These are phyloP conservation scores for Microcebus lehilahytsara DNA, from an alignment of 2,113 vertebrate genomes.

Conservation along the genomic window DNA sequence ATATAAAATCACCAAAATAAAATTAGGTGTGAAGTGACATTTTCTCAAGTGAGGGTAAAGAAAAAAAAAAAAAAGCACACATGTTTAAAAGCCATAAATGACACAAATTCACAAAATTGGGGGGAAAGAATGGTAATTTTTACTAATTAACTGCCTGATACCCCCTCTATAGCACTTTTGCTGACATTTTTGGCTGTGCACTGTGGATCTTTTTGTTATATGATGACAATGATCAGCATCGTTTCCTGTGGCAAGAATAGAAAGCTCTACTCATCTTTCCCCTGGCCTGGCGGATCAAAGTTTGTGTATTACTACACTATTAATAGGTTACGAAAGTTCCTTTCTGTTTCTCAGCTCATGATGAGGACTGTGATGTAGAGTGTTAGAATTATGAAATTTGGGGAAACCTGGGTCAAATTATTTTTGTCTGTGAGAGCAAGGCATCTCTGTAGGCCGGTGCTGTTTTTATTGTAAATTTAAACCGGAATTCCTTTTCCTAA, in stretches of 20 bases:
- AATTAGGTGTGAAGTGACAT: background rate
- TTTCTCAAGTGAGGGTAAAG: background rate
- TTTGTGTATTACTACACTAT: background rate
- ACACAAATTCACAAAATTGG: background rate
- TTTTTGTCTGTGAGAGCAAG: background rate
- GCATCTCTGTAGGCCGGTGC: background rate
- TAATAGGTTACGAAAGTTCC: background rate
- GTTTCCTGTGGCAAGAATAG: background rate
- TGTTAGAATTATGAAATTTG: background rate
- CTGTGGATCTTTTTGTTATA: background rate
- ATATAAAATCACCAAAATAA: background rate
- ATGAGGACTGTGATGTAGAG: background rate
- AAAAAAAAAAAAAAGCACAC: background rate
- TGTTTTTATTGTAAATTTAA: background rate
- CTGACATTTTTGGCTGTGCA: background rate
- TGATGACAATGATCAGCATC: background rate
- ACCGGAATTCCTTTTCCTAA: background rate
- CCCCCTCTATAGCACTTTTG: fast-evolving
- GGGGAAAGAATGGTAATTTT: background rate
- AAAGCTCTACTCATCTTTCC: background rate
- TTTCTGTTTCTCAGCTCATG: background rate
- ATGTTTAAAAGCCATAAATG: background rate
- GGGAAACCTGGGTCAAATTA: background rate
- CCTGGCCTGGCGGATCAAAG: background rate
- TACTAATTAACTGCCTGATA: background rate